Conservation (phyloP, 2,888 invertebrate species). For the Seira ritae region DNA sequence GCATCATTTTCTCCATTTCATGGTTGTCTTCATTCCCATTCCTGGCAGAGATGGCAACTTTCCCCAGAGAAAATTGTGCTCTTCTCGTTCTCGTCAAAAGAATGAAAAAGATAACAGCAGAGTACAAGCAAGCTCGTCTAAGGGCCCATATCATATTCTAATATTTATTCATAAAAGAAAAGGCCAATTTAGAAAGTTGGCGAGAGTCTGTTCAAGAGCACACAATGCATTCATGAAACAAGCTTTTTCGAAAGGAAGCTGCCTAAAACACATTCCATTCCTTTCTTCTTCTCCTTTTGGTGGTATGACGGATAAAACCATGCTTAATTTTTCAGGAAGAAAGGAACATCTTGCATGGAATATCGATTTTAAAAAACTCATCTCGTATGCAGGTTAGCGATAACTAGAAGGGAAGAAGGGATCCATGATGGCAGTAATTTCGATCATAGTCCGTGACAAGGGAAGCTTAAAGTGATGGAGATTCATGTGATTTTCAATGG, state of each 20-base stretch:
- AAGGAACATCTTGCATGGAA: not conserved
- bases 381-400: constrained; percentile 37
- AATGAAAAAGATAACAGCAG: not conserved
- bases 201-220: not conserved
- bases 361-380: constrained; percentile 44
- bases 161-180: constrained; percentile 57
- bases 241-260: constrained; percentile 26
- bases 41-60: no score
- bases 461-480: not conserved
- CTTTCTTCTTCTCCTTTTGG: no score
- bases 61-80: no score
- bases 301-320: constrained; percentile 25
- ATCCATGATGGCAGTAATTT: constrained; percentile 41
- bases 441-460: constrained; percentile 42
- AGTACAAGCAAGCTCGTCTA: constrained; percentile 25
- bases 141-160: constrained; percentile 51
- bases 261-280: no score
- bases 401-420: constrained; percentile 1
- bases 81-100: no score
- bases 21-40: no score
- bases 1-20: constrained; percentile 31
- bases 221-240: constrained; percentile 22
- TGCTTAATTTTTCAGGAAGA: no score
- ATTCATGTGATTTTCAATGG: not conserved
- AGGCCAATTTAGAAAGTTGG: constrained; percentile 42